phyloP scores from a whole-genome alignment of 2,888 invertebrate species.

The Trachelus tabidus region DNA sequence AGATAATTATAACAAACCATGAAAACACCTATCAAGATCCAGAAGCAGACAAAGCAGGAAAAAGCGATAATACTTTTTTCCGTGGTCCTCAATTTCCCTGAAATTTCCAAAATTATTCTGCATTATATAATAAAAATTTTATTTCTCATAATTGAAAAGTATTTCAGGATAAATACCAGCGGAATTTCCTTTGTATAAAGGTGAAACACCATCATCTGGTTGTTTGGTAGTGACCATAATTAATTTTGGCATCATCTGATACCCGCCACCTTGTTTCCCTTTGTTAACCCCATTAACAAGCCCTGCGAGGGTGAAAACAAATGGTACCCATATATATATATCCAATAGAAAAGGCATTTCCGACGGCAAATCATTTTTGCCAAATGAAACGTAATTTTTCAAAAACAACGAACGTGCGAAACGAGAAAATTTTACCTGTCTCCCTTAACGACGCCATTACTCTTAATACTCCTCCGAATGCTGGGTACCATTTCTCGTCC shows the following conservation, averaged over 20 bases:
- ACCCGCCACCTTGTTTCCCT: constrained; percentile 31
- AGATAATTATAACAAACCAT: constrained; percentile 51
- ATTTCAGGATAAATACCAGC: neutral
- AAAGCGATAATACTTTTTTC: constrained; percentile 51
- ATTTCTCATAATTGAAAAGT: neutral
- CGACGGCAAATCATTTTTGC: neutral
- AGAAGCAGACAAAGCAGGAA: constrained; percentile 46
- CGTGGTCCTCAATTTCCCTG: constrained; percentile 35
- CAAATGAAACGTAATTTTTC: constrained; percentile 4
- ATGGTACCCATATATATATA: neutral
- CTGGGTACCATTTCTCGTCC: constrained; percentile 73
- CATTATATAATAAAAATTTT: neutral
- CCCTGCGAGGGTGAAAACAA: constrained; percentile 11
- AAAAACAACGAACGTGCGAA: constrained; percentile 17
- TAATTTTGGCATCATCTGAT: constrained; percentile 44
- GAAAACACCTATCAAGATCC: constrained; percentile 50
- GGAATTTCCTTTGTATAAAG: constrained; percentile 33
- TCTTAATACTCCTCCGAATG: constrained; percentile 68
- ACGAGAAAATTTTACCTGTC: constrained; percentile 42
- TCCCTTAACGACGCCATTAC: constrained; percentile 63
- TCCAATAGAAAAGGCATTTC: neutral
- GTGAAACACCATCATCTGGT: constrained; percentile 15
- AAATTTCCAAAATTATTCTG: neutral
- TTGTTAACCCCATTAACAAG: constrained; percentile 21
- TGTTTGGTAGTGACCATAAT: constrained; percentile 15